phyloP scores from a whole-genome alignment of 1,140 invertebrate species.

The Eupristina koningsbergeri region DNA sequence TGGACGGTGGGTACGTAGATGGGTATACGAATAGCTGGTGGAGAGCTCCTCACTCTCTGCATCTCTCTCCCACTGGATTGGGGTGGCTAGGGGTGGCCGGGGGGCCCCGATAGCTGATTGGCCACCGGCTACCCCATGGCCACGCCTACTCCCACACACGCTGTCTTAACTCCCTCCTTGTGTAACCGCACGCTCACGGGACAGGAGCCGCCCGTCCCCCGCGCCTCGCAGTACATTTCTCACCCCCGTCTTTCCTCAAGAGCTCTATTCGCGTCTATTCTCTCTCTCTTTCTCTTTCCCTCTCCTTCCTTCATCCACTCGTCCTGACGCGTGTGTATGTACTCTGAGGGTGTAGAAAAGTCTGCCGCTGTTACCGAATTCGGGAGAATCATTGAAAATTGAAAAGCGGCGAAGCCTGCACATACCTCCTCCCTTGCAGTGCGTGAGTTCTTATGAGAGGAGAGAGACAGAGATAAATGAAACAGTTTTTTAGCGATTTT shows the following conservation, averaged over 20 bases:
- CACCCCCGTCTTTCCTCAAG: constrained; percentile 33
- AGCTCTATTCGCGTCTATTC: constrained; percentile 24
- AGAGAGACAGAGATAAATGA: constrained; percentile 20
- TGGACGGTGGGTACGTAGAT: background rate
- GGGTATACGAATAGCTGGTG: background rate
- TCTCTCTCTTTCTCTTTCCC: constrained; percentile 33
- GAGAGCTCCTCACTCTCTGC: background rate
- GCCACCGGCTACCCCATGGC: constrained; percentile 67
- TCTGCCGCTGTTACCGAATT: constrained; percentile 62
- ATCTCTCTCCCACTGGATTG: constrained; percentile 43
- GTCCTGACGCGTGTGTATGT: constrained; percentile 32
- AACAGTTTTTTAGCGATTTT: constrained; percentile 33
- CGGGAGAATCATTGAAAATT: constrained; percentile 73
- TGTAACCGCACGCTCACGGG: constrained; percentile 62
- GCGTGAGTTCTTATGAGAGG: constrained; percentile 16
- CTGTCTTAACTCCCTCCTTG: constrained; percentile 66
- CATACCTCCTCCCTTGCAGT: constrained; percentile 18
- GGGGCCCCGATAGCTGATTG: constrained; percentile 69
- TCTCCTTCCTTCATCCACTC: background rate
- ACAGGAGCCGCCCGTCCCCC: constrained; percentile 43
- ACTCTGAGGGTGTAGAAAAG: constrained; percentile 15
- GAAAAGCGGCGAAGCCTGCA: constrained; percentile 66
- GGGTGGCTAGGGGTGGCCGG: constrained; percentile 72
- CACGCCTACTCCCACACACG: constrained; percentile 74
- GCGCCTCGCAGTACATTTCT: background rate